These are phyloP conservation scores for Sula dactylatra DNA, from an alignment of 2,113 vertebrate species.

Conservation along the genomic window DNA sequence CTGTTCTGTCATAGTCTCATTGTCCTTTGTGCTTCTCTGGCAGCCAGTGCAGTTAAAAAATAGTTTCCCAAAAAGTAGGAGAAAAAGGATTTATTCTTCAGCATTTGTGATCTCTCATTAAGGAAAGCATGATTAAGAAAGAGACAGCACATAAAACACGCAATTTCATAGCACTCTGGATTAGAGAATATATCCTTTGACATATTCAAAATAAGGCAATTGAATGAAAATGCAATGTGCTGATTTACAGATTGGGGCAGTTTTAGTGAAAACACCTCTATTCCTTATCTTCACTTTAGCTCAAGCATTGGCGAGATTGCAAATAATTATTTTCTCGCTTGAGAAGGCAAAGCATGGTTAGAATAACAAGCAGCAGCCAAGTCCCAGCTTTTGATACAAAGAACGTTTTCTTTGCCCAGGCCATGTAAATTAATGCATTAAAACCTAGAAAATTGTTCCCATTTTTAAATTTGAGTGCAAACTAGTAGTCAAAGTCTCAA, in stretches of 20 bases:
- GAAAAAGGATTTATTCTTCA: neutral
- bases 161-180: neutral
- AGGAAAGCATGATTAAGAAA: neutral
- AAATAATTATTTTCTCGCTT: neutral
- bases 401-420: neutral
- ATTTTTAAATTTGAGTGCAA: neutral
- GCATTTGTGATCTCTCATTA: neutral
- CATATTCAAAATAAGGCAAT: neutral
- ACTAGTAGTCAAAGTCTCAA: neutral
- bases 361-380: constrained; percentile 1
- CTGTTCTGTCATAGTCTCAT: neutral
- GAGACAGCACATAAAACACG: neutral
- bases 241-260: neutral
- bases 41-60: neutral
- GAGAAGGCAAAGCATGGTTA: neutral
- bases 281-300: neutral
- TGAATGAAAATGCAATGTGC: neutral
- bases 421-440: neutral
- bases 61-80: neutral
- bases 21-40: neutral
- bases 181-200: neutral
- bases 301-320: neutral
- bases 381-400: neutral
- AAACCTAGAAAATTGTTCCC: neutral
- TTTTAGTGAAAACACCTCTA: neutral